phyloP scores from a whole-genome alignment of 92 coral and sea anemone genomes.

The Zoanthus sociatus region DNA sequence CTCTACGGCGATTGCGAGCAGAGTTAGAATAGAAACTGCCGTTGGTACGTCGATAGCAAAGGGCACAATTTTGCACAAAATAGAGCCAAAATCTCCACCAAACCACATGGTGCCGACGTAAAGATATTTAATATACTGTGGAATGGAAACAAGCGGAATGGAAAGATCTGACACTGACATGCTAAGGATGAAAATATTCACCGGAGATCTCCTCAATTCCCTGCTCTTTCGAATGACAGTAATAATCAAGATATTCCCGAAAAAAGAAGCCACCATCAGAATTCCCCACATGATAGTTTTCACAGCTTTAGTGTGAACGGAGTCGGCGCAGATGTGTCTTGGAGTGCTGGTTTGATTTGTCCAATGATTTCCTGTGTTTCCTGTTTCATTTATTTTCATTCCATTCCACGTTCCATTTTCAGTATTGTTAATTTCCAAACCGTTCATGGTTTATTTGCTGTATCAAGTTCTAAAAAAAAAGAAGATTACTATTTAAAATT shows the following conservation, averaged over 20 bases:
- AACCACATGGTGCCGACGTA: constrained; percentile 6
- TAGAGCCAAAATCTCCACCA: constrained; percentile 10
- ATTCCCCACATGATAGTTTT: constrained; percentile 14
- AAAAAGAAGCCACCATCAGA: constrained; percentile 10
- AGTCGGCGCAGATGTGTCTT: not conserved
- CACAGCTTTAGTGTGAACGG: not conserved
- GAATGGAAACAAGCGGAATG: constrained; percentile 16
- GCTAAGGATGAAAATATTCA: constrained; percentile 20
- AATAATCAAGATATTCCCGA: constrained; percentile 11
- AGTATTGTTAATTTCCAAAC: not conserved
- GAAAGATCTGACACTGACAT: constrained; percentile 31
- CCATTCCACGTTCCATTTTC: constrained; percentile 4
- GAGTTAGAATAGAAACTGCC: constrained; percentile 32
- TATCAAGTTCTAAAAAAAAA: not conserved
- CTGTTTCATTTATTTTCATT: constrained; percentile 1
- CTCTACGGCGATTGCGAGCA: constrained; percentile 34
- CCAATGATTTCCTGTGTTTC: not conserved
- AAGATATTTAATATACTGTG: constrained; percentile 4
- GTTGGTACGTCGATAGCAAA: constrained; percentile 11
- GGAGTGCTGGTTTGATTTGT: not conserved
- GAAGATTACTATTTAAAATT: too few relatives aligned
- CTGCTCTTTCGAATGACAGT: constrained; percentile 9
- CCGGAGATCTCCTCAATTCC: constrained; percentile 4
- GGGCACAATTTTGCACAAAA: constrained; percentile 26
- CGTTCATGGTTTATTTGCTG: not conserved